These are phyloP conservation scores for Limnephilus rhombicus DNA, from an alignment of 2,888 invertebrate genomes.

Conservation along the genomic window DNA sequence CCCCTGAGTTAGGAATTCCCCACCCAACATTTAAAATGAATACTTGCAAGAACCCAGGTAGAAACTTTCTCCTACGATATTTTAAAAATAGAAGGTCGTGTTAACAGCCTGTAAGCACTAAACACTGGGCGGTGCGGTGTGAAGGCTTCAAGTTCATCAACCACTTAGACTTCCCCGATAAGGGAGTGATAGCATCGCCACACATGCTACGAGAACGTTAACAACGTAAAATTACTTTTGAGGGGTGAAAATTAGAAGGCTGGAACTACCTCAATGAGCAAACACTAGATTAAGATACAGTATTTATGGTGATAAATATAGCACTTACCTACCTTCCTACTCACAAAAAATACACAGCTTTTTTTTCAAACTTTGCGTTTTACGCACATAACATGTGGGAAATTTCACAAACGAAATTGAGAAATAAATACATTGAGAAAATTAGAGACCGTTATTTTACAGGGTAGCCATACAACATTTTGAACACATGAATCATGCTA, in stretches of 20 bases:
- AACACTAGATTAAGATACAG: background rate
- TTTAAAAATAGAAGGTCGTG: background rate
- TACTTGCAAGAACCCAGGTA: background rate
- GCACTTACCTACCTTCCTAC: background rate
- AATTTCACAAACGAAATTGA: background rate
- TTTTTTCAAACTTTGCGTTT: background rate
- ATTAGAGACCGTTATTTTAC: background rate
- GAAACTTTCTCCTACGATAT: background rate
- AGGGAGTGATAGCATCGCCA: slow-evolving; percentile 7
- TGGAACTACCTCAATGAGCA: background rate
- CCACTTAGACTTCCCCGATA: background rate
- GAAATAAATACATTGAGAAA: background rate
- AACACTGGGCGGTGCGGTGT: background rate
- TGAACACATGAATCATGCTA: no score
- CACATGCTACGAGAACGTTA: background rate
- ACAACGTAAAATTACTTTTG: slow-evolving; percentile 5
- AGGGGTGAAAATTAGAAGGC: slow-evolving; percentile 7
- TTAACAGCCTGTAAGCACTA: background rate
- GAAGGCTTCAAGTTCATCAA: background rate
- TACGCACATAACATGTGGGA: background rate
- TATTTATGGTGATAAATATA: background rate
- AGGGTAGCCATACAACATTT: background rate
- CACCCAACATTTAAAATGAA: background rate
- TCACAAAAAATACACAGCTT: background rate
- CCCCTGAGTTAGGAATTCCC: background rate